These are phyloP conservation scores for Vannuccia rotundouncinata DNA, from an alignment of 2,888 invertebrate species.

Conservation along the genomic window DNA sequence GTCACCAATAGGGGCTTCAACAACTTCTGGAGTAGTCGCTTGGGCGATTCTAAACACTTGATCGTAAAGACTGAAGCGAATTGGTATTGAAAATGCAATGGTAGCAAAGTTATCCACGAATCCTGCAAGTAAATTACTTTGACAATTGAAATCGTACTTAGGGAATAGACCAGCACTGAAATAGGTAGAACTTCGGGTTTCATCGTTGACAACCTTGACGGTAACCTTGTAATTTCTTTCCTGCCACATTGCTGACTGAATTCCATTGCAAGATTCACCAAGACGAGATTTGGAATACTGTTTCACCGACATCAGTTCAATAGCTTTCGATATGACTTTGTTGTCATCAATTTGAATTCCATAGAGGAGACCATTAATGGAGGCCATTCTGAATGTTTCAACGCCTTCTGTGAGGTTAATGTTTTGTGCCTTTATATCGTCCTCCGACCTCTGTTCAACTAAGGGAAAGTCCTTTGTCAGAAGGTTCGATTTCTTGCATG, in stretches of 20 bases:
- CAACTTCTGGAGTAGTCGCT: constrained; percentile 32
- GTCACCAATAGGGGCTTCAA: constrained; percentile 13
- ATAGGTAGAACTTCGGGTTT: constrained; percentile 28
- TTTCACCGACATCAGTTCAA: constrained; percentile 18
- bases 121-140: neutral
- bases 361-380: constrained; percentile 18
- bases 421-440: neutral
- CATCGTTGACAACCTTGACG: constrained; percentile 30
- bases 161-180: neutral
- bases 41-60: constrained; percentile 36
- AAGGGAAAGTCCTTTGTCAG: neutral
- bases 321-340: constrained; percentile 1
- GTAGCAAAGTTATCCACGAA: constrained; percentile 33
- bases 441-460: neutral
- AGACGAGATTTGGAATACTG: neutral
- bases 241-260: neutral
- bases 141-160: neutral
- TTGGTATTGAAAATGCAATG: neutral
- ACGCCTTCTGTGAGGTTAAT: neutral
- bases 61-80: constrained; percentile 37
- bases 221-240: neutral
- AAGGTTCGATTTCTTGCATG: neutral
- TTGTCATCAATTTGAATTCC: constrained; percentile 24
- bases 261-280: neutral
- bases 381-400: neutral